phyloP scores from a whole-genome alignment of 2,888 invertebrate species.

The Xanthorhoe spadicearia region DNA sequence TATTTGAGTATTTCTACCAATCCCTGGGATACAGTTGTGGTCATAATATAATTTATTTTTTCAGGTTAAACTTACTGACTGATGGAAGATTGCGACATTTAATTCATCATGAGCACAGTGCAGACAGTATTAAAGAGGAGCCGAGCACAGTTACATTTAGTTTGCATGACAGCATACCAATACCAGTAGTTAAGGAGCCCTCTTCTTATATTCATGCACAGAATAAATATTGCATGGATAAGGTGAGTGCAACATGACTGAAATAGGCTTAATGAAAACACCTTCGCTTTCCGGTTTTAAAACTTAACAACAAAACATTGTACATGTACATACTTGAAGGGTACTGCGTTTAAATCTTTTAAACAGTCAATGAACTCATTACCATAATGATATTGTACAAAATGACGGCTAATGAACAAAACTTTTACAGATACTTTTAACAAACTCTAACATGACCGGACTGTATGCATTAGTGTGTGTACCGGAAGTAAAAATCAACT shows the following conservation, averaged over 20 bases:
- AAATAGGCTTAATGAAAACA: no score
- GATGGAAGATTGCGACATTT: slow-evolving; percentile 91
- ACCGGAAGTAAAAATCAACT: slow-evolving; percentile 88
- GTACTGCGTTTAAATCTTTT: neutral
- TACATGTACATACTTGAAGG: no score
- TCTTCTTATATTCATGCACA: slow-evolving; percentile 89
- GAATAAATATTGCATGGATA: slow-evolving; percentile 93
- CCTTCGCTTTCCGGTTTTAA: no score
- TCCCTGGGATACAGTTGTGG: no score
- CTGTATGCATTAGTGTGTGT: slow-evolving; percentile 90
- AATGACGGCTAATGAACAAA: slow-evolving; percentile 20
- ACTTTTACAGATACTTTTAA: slow-evolving; percentile 76
- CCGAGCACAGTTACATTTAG: slow-evolving; percentile 59
- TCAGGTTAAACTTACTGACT: slow-evolving; percentile 87
- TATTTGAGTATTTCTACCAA: no score
- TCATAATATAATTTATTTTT: no score
- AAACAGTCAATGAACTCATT: neutral
- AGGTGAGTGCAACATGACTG: slow-evolving; percentile 73
- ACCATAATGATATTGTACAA: slow-evolving; percentile 7
- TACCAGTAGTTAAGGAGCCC: slow-evolving; percentile 81
- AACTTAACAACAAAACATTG: no score
- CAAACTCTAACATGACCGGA: slow-evolving; percentile 82
- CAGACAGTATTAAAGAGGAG: slow-evolving; percentile 74
- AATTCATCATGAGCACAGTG: slow-evolving; percentile 83
- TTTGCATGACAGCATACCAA: slow-evolving; percentile 67